These are phyloP conservation scores for Neoniphon sammara DNA, from an alignment of 2,797 vertebrate genomes.

Conservation along the genomic window DNA sequence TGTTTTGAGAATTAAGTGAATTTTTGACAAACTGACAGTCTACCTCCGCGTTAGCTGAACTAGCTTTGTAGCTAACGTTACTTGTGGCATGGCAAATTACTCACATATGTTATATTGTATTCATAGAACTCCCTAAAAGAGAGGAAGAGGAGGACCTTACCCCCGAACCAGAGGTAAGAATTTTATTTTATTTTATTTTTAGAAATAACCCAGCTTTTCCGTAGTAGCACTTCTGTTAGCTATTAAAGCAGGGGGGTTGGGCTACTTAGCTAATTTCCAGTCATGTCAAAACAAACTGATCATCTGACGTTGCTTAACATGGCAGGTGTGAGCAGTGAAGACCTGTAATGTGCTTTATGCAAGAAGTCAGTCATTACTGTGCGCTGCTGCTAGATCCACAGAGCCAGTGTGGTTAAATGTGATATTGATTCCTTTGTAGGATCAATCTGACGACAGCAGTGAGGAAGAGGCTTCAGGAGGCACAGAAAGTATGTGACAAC, in stretches of 20 bases:
- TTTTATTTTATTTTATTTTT: not conserved
- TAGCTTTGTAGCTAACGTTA: constrained; percentile 20
- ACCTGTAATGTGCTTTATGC: not conserved
- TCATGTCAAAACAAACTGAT: not conserved
- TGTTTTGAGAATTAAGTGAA: not conserved
- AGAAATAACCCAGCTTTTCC: not conserved
- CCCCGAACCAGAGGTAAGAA: constrained; percentile 73
- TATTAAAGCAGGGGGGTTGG: not conserved
- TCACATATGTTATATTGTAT: constrained; percentile 13
- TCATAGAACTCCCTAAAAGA: constrained; percentile 70
- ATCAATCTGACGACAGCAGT: constrained; percentile 82
- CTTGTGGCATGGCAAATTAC: rapidly evolving
- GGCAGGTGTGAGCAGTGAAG: not conserved
- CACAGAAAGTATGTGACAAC: constrained; percentile 81
- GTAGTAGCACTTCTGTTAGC: not conserved
- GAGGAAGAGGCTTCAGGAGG: constrained; percentile 83
- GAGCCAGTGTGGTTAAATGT: not conserved
- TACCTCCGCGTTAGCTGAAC: not conserved
- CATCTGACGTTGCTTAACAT: not conserved
- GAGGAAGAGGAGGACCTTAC: constrained; percentile 72
- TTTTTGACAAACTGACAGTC: not conserved
- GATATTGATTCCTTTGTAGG: constrained; percentile 53
- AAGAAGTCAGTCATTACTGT: not conserved
- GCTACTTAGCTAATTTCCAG: not conserved
- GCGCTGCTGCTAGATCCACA: not conserved